Evolutionary conservation across 2,888 invertebrate species (phyloP), one percentile per base, ranked within the genome.

Genomic region (Tigriopus californicus): DNA sequence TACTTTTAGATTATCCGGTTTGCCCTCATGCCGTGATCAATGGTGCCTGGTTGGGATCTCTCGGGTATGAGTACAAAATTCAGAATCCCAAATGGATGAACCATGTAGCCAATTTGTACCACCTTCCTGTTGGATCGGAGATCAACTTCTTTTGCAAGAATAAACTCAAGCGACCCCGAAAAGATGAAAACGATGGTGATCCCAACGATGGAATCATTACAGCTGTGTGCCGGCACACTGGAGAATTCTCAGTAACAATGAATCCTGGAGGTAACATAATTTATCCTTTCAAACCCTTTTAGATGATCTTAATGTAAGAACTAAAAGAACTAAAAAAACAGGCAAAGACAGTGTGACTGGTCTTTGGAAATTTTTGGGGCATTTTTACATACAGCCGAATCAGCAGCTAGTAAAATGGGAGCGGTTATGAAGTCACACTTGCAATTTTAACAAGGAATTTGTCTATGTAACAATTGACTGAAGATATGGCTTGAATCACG

Each of bases 191-290:
- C 20, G 49, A 49, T 49, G 20, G 20, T 15, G 11, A 49, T 22
- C 5, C 15, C 15, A 22, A 15, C 5, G 49, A 49, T 49, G 49
- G 49, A 12, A 49, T 49, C 20, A 15, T 49, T 13, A 49, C 20
- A 5, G 49, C 49, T 12, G 15, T 20, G 6, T 49, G 49, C 49
- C 15, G 20, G 4, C 20, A 49, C 11, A 11, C 15, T 5, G 49
- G 49, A 15, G 20, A 20, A 15, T 13, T 11, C 20, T 49, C 49
- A 2, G 22, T 49, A 13, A 49, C 49, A 49, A 49, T 49, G 49
- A 49, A 49, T 11, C 49, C 49, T 20, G 49, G 20, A 49, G 49
- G 49, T 49, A 20, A 49, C n/a, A n/a, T n/a, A n/a, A n/a, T n/a
- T n/a, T n/a, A n/a, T n/a, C n/a, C n/a, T n/a, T n/a, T n/a, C n/a